phyloP scores from a whole-genome alignment of 2,797 vertebrate species.

The Chiloscyllium punctatum region DNA sequence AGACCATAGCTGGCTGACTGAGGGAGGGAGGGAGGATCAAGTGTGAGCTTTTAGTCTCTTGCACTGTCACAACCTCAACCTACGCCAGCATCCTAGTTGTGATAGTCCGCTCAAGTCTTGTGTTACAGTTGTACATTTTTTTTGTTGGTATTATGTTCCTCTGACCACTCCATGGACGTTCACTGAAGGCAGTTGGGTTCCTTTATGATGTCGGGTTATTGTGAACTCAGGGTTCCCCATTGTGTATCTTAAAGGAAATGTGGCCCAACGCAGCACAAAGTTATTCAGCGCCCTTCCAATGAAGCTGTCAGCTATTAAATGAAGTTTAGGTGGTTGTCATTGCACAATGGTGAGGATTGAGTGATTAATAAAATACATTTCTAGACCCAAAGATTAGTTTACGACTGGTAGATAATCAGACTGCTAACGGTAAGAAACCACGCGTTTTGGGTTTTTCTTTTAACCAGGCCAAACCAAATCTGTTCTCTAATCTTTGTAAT shows the following conservation, averaged over 20 bases:
- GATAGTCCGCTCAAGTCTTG: neutral
- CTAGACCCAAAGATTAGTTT: neutral
- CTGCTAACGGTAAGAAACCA: neutral
- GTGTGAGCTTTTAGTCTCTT: neutral
- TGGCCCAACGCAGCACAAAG: neutral
- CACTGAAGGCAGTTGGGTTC: neutral
- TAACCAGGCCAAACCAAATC: neutral
- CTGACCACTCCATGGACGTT: neutral
- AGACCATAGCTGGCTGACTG: neutral
- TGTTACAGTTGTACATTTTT: neutral
- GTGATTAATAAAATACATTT: neutral
- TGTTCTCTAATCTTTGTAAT: neutral
- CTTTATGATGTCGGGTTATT: slow-evolving; percentile 6
- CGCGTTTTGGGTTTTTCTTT: neutral
- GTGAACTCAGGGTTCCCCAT: neutral
- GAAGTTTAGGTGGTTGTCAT: neutral
- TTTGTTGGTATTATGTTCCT: neutral
- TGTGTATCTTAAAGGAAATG: slow-evolving; percentile 10
- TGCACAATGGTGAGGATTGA: neutral
- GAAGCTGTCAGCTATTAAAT: neutral
- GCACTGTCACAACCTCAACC: neutral
- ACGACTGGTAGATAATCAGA: neutral
- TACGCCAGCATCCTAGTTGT: neutral
- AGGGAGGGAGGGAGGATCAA: neutral
- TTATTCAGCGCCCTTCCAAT: neutral